Evolutionary conservation across 2,113 vertebrate genomes (phyloP), one percentile per base, ranked within the genome.

Genomic region (Nematolebias whitei): DNA sequence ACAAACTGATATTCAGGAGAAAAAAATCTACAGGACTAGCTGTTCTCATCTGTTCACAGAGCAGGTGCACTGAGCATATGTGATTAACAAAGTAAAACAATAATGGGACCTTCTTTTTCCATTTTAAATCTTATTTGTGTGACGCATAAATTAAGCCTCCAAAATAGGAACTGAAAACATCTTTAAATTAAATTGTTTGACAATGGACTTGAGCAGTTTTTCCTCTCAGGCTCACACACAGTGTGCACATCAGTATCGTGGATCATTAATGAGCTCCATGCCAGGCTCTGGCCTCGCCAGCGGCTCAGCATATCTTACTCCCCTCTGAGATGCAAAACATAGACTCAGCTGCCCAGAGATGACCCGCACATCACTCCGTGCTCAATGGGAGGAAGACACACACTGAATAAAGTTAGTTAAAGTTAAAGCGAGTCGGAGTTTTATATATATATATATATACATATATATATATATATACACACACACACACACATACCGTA

Each of bases 211-310:
- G 9, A 32, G 24, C 24, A 41, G 19, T 23, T 44, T 40, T 50
- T 16, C 4, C 6, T 47, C 35, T 57, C 35, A 26, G 39, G 35
- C 39, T 63, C 48, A 44, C 40, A 44, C 35, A 57, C 23, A 15
- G 51, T 16, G 63, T 41, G 39, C 63, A 54, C 44, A 55, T 16
- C 56, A 58, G 67, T 58, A 76, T 63, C 16, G 45, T 50, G 61
- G 63, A 79, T 79, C 76, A 52, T 80, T 87, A 87, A 79, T 75
- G 83, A 85, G 83, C 85, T 68, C 76, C 66, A 50, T 29, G 44
- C 67, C 56, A 45, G 64, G 63, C 63, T 61, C 44, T 1, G 57
- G 76, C 81, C 38, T 78, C 16, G 74, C 84, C 76, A 48, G 59
- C 22, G 32, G 68, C 87, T 78, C 80, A 76, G 78, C 73, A 63